phyloP scores from a whole-genome alignment of 2,113 vertebrate genomes.

The Campylomormyrus tamandua region DNA sequence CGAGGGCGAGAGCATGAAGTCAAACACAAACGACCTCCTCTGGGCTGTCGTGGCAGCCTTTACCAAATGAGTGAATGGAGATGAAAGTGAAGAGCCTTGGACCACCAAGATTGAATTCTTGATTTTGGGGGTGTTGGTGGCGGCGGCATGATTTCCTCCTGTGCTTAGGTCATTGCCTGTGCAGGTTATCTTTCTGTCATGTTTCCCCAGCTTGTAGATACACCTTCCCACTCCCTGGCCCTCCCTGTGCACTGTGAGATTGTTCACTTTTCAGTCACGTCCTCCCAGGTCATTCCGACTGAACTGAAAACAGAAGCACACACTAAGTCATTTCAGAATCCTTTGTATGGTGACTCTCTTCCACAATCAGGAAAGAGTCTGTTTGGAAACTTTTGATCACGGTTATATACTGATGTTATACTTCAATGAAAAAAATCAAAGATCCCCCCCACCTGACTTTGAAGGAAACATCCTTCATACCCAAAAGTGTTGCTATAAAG shows the following conservation, averaged over 20 bases:
- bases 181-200: constrained; percentile 8
- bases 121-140: neutral
- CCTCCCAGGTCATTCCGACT: constrained; percentile 19
- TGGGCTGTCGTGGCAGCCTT: constrained; percentile 95
- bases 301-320: neutral
- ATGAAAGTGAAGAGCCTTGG: neutral
- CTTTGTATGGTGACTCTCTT: neutral
- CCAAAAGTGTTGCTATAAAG: neutral
- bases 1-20: constrained; percentile 83
- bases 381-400: neutral
- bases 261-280: constrained; percentile 27
- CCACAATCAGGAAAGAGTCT: neutral
- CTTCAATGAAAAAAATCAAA: neutral
- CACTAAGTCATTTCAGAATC: neutral
- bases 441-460: neutral
- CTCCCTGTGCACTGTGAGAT: constrained; percentile 20
- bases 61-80: constrained; percentile 66
- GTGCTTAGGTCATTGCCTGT: neutral
- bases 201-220: constrained; percentile 28
- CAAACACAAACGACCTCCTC: constrained; percentile 83
- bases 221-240: constrained; percentile 22
- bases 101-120: neutral
- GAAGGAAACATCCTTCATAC: neutral
- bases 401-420: neutral
- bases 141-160: constrained; percentile 1